Percentiles rank a stretch among this genome's conserved stretches.
These are phyloP conservation scores for Drosophila meridionalis DNA, from an alignment of 2,888 invertebrate genomes.

Conservation along the genomic window DNA sequence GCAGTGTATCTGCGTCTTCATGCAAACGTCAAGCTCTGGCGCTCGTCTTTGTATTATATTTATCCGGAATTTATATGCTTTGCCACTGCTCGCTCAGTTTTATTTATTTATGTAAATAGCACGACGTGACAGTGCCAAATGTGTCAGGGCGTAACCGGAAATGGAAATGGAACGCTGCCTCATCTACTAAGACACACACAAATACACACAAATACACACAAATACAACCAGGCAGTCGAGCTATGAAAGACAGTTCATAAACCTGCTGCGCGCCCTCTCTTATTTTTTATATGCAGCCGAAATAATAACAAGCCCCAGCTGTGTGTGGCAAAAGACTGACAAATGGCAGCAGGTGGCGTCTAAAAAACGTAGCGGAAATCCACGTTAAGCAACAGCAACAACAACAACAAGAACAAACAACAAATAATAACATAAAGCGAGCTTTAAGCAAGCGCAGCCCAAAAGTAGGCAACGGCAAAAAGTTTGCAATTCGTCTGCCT, in stretches of 20 bases:
- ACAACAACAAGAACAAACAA: background rate
- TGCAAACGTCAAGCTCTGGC: background rate
- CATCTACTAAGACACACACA: slow-evolving; percentile 10
- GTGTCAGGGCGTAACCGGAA: slow-evolving; percentile 45
- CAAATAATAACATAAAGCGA: slow-evolving; percentile 19
- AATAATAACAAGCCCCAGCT: slow-evolving; percentile 36
- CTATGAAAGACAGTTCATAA: slow-evolving; percentile 53
- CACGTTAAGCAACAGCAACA: slow-evolving; percentile 37
- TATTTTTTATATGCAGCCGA: slow-evolving; percentile 33
- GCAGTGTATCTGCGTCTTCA: slow-evolving; percentile 18
- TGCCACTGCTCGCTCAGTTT: slow-evolving; percentile 38
- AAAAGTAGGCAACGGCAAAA: slow-evolving; percentile 38
- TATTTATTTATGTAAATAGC: slow-evolving; percentile 68
- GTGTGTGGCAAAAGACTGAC: slow-evolving; percentile 36
- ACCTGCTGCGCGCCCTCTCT: slow-evolving; percentile 50
- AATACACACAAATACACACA: background rate
- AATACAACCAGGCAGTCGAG: slow-evolving; percentile 11
- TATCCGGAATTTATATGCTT: slow-evolving; percentile 61
- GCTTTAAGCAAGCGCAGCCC: slow-evolving; percentile 25
- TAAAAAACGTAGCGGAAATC: slow-evolving; percentile 32
- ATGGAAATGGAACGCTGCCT: slow-evolving; percentile 47
- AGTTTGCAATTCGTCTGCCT: slow-evolving; percentile 46
- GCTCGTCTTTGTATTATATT: slow-evolving; percentile 38
- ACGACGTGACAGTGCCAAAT: slow-evolving; percentile 77
- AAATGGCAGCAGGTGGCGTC: slow-evolving; percentile 69